phyloP scores from a whole-genome alignment of 2,113 vertebrate species.

The Ornithorhynchus anatinus region DNA sequence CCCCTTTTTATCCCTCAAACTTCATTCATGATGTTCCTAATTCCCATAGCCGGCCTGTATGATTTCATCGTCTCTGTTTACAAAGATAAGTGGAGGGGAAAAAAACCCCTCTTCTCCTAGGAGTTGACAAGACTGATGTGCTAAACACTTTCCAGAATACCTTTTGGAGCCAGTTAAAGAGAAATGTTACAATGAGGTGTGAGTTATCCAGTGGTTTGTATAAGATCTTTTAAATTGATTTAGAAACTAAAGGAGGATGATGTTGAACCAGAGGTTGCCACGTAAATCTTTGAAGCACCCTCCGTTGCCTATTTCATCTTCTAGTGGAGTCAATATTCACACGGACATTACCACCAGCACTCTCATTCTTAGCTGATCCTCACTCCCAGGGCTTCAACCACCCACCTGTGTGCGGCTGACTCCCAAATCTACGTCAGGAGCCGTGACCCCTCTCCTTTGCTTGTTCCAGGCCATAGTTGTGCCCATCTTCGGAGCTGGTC shows the following conservation, averaged over 20 bases:
- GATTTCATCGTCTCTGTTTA: conserved; percentile 12
- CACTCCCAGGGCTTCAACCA: too few relatives aligned
- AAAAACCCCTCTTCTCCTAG: neutral
- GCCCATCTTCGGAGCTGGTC: too few relatives aligned
- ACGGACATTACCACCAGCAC: conserved; percentile 1
- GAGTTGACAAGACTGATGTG: conserved; percentile 28
- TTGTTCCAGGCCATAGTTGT: too few relatives aligned
- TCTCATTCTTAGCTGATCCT: conserved; percentile 1
- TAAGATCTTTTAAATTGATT: conserved; percentile 15
- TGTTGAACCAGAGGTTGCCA: conserved; percentile 9
- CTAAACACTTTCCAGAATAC: conserved; percentile 5
- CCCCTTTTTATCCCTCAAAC: neutral
- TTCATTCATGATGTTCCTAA: conserved; percentile 17
- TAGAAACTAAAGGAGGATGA: conserved; percentile 16
- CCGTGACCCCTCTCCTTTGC: too few relatives aligned
- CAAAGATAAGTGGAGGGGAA: neutral
- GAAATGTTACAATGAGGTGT: conserved; percentile 1
- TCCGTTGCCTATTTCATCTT: conserved; percentile 5
- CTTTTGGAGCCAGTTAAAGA: conserved; percentile 29
- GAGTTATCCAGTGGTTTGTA: conserved; percentile 12
- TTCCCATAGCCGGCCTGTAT: neutral
- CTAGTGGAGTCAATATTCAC: neutral
- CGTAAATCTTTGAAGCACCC: conserved; percentile 16
- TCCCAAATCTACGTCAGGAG: too few relatives aligned
- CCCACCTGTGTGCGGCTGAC: too few relatives aligned